phyloP scores from a whole-genome alignment of 64 coral and sea anemone species.

The Platygyra sinensis region DNA sequence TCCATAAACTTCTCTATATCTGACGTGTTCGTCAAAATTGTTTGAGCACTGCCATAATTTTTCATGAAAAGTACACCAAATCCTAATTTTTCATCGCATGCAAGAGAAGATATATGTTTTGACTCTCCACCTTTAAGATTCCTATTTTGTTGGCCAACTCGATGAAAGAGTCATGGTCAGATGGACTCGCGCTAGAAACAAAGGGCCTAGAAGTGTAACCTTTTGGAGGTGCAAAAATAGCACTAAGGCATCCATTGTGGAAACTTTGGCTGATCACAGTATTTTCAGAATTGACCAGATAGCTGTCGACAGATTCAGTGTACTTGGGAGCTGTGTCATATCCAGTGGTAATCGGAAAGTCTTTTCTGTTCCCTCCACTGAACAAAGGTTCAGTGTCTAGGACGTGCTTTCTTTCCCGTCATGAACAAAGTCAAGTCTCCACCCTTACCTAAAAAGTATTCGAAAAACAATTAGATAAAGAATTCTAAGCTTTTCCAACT shows the following conservation, averaged over 20 bases:
- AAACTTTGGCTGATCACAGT: not conserved
- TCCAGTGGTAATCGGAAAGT: not conserved
- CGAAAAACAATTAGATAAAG: too few relatives aligned
- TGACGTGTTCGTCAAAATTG: not conserved
- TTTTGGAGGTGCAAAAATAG: not conserved
- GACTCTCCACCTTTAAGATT: too few relatives aligned
- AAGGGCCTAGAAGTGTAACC: not conserved
- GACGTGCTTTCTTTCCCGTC: not conserved
- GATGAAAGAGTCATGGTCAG: not conserved
- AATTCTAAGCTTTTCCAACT: too few relatives aligned
- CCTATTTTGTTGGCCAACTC: not conserved
- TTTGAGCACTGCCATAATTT: not conserved
- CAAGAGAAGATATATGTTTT: not conserved
- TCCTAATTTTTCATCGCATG: slow-evolving; percentile 6
- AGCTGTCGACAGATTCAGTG: not conserved
- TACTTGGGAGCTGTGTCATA: not conserved
- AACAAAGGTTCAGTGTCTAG: not conserved
- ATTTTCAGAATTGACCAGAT: not conserved
- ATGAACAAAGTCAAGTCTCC: slow-evolving; percentile 1
- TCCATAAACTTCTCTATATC: not conserved
- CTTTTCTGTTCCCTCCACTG: not conserved
- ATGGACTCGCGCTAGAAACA: not conserved
- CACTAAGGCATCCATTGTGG: not conserved
- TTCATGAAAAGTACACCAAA: slow-evolving; percentile 12
- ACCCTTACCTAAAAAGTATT: not conserved